phyloP scores from a whole-genome alignment of 1,140 invertebrate species.

The Drosophila sproati region DNA sequence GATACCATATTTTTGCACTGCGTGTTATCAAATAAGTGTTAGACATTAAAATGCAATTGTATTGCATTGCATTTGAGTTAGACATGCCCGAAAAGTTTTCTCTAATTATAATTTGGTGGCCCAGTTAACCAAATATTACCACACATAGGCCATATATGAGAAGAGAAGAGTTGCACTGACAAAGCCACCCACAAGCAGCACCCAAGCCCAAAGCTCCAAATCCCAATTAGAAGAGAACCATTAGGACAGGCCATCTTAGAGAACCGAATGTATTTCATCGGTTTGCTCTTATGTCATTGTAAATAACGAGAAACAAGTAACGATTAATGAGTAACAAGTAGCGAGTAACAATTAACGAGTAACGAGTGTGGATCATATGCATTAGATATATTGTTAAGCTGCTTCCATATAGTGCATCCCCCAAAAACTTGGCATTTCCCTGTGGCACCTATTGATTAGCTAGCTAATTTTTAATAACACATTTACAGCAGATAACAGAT shows the following conservation, averaged over 20 bases:
- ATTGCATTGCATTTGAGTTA: conserved; percentile 45
- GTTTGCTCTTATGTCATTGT: conserved; percentile 34
- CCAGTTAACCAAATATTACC: conserved; percentile 30
- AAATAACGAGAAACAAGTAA: conserved; percentile 36
- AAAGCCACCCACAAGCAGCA: conserved; percentile 22
- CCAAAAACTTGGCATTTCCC: conserved; percentile 1
- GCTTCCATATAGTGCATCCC: neutral
- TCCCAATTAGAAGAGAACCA: neutral
- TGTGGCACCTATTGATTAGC: conserved; percentile 46
- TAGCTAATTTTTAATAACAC: conserved; percentile 67
- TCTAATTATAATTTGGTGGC: conserved; percentile 18
- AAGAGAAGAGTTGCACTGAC: conserved; percentile 27
- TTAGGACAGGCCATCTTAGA: conserved; percentile 13
- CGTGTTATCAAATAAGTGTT: conserved; percentile 77
- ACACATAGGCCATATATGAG: conserved; percentile 21
- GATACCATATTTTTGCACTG: conserved; percentile 77
- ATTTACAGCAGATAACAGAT: conserved; percentile 12
- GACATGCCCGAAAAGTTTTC: conserved; percentile 1
- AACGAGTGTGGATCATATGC: conserved; percentile 8
- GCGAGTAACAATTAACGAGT: neutral
- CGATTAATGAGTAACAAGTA: conserved; percentile 16
- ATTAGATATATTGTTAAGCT: conserved; percentile 19
- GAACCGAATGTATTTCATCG: conserved; percentile 4
- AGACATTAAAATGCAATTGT: conserved; percentile 66
- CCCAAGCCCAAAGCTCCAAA: neutral